Conservation (phyloP, 2,888 invertebrate species). For the Agrochola lychnidis region DNA sequence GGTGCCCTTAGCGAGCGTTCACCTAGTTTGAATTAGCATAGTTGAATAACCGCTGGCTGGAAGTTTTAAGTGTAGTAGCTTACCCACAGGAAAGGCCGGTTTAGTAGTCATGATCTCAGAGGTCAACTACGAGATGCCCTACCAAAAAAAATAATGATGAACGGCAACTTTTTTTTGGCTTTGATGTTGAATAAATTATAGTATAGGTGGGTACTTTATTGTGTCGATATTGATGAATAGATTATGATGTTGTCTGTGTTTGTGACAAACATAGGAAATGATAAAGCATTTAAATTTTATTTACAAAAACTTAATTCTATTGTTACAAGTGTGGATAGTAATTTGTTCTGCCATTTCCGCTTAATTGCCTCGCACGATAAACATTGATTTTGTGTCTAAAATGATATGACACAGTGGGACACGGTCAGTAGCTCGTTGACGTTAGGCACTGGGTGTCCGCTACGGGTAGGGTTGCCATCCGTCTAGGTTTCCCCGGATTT, state of each 20-base stretch:
- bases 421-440: neutral
- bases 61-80: no score
- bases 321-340: conserved; percentile 16
- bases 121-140: no score
- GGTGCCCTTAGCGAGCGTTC: no score
- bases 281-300: conserved; percentile 15
- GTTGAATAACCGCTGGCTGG: no score
- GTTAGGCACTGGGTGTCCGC: no score
- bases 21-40: no score
- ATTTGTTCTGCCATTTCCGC: conserved; percentile 8
- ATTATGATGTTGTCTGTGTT: neutral
- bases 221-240: neutral
- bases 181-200: neutral
- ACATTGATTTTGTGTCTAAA: neutral
- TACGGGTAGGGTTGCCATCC: neutral
- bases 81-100: no score
- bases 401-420: neutral
- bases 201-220: neutral
- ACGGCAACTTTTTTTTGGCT: neutral
- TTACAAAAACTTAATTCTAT: conserved; percentile 18
- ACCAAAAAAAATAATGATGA: neutral
- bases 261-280: conserved; percentile 32
- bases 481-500: no score
- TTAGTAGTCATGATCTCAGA: no score
- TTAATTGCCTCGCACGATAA: neutral